These are phyloP conservation scores for Drosophila repletoides DNA, from an alignment of 1,140 invertebrate species.

Conservation along the genomic window DNA sequence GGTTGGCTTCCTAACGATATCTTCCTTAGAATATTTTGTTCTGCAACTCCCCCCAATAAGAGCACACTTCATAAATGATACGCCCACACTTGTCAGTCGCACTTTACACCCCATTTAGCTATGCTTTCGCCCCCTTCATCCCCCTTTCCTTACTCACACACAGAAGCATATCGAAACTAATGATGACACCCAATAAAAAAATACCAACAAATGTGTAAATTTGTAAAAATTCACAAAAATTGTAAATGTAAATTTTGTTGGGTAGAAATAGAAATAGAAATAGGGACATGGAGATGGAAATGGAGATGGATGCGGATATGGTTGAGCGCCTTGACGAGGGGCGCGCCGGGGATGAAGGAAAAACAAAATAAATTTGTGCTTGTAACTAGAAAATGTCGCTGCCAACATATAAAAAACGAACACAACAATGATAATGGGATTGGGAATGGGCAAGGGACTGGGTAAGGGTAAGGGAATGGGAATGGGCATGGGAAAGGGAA, in stretches of 20 bases:
- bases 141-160: neutral
- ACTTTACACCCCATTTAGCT: constrained; percentile 24
- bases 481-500: neutral
- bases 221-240: constrained; percentile 61
- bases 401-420: constrained; percentile 42
- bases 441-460: constrained; percentile 28
- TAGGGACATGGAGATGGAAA: constrained; percentile 17
- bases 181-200: constrained; percentile 78
- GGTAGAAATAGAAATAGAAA: constrained; percentile 4
- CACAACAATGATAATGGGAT: constrained; percentile 36
- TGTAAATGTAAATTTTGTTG: constrained; percentile 60
- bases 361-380: constrained; percentile 71
- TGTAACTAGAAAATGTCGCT: constrained; percentile 69
- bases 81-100: constrained; percentile 60
- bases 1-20: too few relatives aligned
- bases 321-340: constrained; percentile 37
- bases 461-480: neutral
- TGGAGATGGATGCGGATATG: constrained; percentile 41
- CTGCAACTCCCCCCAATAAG: constrained; percentile 3
- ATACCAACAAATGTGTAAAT: constrained; percentile 75
- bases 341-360: constrained; percentile 25
- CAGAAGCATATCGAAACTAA: constrained; percentile 61
- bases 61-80: constrained; percentile 53
- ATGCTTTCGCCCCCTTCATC: neutral
- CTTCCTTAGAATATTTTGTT: neutral